Percentiles rank a stretch among this genome's conserved stretches.
phyloP scores from a whole-genome alignment of 2,888 invertebrate species.

The Ennomos quercinarius region DNA sequence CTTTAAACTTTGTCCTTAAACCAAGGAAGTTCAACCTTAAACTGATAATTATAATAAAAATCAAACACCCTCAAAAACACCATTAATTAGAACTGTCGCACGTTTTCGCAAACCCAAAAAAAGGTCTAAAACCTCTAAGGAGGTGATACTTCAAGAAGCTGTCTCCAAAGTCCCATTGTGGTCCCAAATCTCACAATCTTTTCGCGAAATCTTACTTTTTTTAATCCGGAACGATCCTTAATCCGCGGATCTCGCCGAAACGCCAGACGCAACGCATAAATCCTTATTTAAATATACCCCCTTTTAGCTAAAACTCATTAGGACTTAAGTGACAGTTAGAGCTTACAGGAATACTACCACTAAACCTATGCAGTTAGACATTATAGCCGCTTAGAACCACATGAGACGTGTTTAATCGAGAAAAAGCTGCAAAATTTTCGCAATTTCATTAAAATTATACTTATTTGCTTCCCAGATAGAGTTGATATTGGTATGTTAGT shows the following conservation, averaged over 20 bases:
- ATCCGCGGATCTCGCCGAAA: conserved; percentile 83
- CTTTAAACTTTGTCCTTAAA: no score
- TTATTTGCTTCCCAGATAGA: not conserved
- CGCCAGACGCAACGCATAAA: conserved; percentile 83
- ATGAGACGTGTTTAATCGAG: conserved; percentile 30
- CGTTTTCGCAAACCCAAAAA: conserved; percentile 13
- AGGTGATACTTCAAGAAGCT: conserved; percentile 56
- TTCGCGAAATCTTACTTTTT: conserved; percentile 64
- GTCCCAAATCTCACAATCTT: conserved; percentile 63
- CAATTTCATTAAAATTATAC: conserved; percentile 33
- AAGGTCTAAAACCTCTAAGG: conserved; percentile 46
- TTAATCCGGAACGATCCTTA: conserved; percentile 71
- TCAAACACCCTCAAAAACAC: not conserved
- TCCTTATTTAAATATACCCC: conserved; percentile 84
- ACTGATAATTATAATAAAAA: no score
- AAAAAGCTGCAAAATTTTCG: conserved; percentile 52
- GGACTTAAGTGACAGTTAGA: conserved; percentile 45
- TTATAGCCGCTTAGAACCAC: conserved; percentile 46
- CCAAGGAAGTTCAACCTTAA: no score
- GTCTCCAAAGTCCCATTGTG: conserved; percentile 61
- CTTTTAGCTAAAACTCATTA: conserved; percentile 43
- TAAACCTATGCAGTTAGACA: conserved; percentile 41
- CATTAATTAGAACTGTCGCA: conserved; percentile 20
- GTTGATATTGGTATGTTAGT: conserved; percentile 39
- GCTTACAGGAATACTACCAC: conserved; percentile 46